A percentile compares a stretch with the other conserved stretches of the same genome.
These are phyloP conservation scores for Apeltes quadracus DNA, from an alignment of 2,113 vertebrate species.

Conservation along the genomic window DNA sequence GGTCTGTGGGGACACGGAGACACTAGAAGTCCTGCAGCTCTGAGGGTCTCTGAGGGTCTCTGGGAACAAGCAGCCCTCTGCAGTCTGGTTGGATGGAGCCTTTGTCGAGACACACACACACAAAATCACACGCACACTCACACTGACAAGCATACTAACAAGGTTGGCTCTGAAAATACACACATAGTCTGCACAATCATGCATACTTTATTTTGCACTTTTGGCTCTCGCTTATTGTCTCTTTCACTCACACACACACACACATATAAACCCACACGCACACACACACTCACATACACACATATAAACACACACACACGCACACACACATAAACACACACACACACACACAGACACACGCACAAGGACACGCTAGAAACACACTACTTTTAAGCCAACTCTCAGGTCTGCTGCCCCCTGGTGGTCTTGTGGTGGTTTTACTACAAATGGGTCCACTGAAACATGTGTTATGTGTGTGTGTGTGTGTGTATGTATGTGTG, in stretches of 20 bases:
- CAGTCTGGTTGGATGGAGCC: slow-evolving; percentile 72
- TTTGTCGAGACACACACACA: slow-evolving; percentile 60
- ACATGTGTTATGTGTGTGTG: slow-evolving; percentile 4
- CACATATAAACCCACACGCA: neutral
- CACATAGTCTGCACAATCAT: slow-evolving; percentile 62
- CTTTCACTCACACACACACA: neutral
- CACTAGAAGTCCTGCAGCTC: slow-evolving; percentile 66
- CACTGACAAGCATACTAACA: slow-evolving; percentile 55
- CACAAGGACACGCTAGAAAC: neutral
- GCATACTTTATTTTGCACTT: slow-evolving; percentile 46
- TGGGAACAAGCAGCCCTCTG: slow-evolving; percentile 72
- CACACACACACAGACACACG: neutral
- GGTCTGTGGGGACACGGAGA: slow-evolving; percentile 42
- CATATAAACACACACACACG: slow-evolving; percentile 4
- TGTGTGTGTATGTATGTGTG: neutral
- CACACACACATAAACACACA: slow-evolving; percentile 13
- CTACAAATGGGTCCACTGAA: neutral
- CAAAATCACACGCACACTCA: slow-evolving; percentile 35
- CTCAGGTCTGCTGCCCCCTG: slow-evolving; percentile 48
- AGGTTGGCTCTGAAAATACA: slow-evolving; percentile 58
- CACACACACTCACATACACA: neutral
- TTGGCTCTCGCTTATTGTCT: slow-evolving; percentile 26
- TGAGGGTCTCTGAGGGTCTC: slow-evolving; percentile 68
- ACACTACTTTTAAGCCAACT: neutral
- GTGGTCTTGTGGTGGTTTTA: slow-evolving; percentile 34